Evolutionary conservation across 2,113 vertebrate species (phyloP).

Genomic region (Bufo gargarizans): DNA sequence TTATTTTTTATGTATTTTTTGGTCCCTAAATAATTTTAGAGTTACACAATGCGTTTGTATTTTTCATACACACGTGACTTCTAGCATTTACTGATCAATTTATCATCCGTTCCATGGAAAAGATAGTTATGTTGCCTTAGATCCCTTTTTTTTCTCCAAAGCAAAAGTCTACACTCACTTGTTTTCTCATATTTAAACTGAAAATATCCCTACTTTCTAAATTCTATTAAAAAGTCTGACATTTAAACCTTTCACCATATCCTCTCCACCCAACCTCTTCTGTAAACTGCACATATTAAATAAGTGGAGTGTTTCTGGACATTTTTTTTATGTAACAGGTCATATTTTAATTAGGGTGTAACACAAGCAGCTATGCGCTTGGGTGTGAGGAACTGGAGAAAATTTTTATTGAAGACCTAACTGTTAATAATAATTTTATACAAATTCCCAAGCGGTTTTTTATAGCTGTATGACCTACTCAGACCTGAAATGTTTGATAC

Average conservation of each 20-base stretch:
- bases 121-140: not conserved
- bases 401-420: not conserved
- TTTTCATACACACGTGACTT: not conserved
- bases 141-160: not conserved
- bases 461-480: not conserved
- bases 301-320: not conserved
- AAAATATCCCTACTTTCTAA: not conserved
- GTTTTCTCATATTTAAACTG: not conserved
- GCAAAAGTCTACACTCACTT: no score
- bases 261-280: not conserved
- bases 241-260: not conserved
- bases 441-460: not conserved
- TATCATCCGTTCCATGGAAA: not conserved
- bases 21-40: not conserved
- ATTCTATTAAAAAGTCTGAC: not conserved
- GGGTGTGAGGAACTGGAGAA: not conserved
- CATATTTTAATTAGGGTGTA: not conserved
- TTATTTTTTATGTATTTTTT: not conserved
- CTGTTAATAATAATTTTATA: not conserved
- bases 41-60: not conserved
- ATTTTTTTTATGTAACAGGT: not conserved
- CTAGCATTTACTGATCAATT: not conserved
- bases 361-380: not conserved
- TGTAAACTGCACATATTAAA: constrained; percentile 2
- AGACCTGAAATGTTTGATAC: not conserved